Base-by-base conservation (phyloP, 2,888 invertebrate genomes). In the Zygothrica quintamaculata region DNA sequence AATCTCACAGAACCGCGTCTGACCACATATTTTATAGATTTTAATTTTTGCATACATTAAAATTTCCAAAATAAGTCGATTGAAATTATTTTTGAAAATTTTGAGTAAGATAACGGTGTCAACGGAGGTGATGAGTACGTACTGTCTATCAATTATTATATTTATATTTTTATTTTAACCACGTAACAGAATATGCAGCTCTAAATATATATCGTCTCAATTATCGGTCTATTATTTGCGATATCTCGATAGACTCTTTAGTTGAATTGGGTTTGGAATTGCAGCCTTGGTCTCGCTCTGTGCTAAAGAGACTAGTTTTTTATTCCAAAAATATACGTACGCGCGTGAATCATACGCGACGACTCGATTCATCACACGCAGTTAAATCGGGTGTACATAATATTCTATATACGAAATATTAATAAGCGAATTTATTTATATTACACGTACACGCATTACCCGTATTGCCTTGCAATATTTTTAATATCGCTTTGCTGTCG, bases 261-360 rank as follows among this genome's bases (percentile, higher is more conserved):
- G 74, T 71, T 56, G 39, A 47, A 43, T 52, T 47, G 3, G 73
- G 60, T 40, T 72, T 66, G 73, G 51, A 56, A 72, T 57, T 73
- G 68, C 70, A 73, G 70, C 74, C 62, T 74, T 68, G 70, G 70
- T 69, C 48, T 73, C 50, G 74, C 74, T 50, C 46, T 37, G 56
- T 44, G 31, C 25, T 18, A 50, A 58, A 61, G 57, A 43, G 36
- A 40, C 52, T 40, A 61, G 44, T 70, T 71, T 77, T 67, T 61
- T 74, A 81, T 71, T 78, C 78, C 84, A 84, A 81, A 84, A 79
- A 84, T 84, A 80, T 77, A 77, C 77, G 65, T 55, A 60, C 74
- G 80, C 77, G 67, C 72, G 85, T 79, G 78, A 79, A 81, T 79
- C 78, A 79, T 77, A 65, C 78, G 71, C 69, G 68, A 66, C 74